Conservation (phyloP, 2,113 vertebrate species). For the Tragulus kanchil region DNA sequence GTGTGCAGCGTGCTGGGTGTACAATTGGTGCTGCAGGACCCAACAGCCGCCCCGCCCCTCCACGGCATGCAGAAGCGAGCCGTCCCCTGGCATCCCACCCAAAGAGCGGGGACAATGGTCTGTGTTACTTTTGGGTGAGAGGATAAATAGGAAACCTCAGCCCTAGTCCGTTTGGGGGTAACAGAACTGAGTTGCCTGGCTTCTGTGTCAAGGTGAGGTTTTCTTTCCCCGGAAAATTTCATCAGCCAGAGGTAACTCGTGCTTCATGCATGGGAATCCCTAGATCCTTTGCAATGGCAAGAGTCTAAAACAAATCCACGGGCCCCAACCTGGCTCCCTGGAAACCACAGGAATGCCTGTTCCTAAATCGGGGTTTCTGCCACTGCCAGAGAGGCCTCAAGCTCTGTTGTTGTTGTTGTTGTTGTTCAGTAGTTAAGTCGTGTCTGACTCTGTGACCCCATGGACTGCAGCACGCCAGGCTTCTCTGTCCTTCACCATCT, state of each 20-base stretch:
- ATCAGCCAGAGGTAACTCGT: not conserved
- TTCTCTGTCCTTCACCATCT: not conserved
- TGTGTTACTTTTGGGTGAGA: not conserved
- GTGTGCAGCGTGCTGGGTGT: not conserved
- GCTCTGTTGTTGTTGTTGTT: not conserved
- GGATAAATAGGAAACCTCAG: not conserved
- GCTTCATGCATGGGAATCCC: not conserved
- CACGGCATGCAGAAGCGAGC: too few relatives aligned
- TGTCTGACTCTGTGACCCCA: not conserved
- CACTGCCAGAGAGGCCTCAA: not conserved
- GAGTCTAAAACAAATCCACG: not conserved
- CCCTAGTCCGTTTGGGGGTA: not conserved
- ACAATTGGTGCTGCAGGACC: not conserved
- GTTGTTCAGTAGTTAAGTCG: not conserved
- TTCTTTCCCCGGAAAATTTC: slow-evolving; percentile 22
- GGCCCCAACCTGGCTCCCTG: not conserved
- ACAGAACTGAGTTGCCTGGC: not conserved
- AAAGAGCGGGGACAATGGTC: not conserved
- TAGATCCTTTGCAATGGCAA: not conserved
- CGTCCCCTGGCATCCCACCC: not conserved
- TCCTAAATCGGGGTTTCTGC: not conserved
- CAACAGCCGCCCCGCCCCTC: not conserved
- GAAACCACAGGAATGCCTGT: not conserved
- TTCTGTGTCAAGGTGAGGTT: not conserved
- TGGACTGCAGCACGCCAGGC: not conserved